Evolutionary conservation across 2,888 invertebrate genomes (phyloP).

Genomic region (Sesia bembeciformis): DNA sequence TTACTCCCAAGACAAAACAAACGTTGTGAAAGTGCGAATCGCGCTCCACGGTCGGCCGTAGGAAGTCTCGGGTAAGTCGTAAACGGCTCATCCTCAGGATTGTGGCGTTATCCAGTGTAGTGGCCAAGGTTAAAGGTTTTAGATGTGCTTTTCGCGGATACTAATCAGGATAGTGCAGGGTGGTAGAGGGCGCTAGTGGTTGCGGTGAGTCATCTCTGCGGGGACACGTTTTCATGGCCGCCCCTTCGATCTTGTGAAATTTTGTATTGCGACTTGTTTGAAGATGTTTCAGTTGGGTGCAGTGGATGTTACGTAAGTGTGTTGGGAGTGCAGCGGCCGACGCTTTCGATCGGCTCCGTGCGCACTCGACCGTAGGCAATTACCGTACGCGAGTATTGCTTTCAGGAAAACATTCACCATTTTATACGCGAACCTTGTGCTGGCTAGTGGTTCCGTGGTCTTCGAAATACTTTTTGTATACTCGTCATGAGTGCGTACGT

Average conservation of each 20-base stretch:
- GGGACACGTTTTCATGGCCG: conserved; percentile 66
- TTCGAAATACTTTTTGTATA: conserved; percentile 14
- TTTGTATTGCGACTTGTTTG: conserved; percentile 18
- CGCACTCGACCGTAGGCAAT: conserved; percentile 55
- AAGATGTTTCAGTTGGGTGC: conserved; percentile 42
- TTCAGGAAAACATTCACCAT: conserved; percentile 70
- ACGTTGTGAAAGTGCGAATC: conserved; percentile 41
- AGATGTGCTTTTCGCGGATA: conserved; percentile 38
- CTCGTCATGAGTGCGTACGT: conserved; percentile 30
- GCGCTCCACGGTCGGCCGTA: conserved; percentile 33
- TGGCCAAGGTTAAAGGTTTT: conserved; percentile 39
- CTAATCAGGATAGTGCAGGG: conserved; percentile 24
- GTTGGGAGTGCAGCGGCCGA: conserved; percentile 54
- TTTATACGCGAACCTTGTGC: conserved; percentile 50
- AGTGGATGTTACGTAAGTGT: conserved; percentile 64
- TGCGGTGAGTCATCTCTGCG: conserved; percentile 69
- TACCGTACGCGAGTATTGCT: conserved; percentile 59
- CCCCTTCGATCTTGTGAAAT: conserved; percentile 48
- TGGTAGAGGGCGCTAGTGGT: conserved; percentile 58
- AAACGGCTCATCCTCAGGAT: conserved; percentile 21
- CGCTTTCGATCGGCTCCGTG: conserved; percentile 49
- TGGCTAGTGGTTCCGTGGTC: conserved; percentile 19
- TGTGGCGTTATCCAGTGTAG: conserved; percentile 24
- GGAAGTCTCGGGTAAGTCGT: conserved; percentile 57
- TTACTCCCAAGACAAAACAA: conserved; percentile 12